A percentile compares a stretch with the other conserved stretches of the same genome.
Conservation (phyloP, 2,797 vertebrate genomes). For the Chrosomus eos region DNA sequence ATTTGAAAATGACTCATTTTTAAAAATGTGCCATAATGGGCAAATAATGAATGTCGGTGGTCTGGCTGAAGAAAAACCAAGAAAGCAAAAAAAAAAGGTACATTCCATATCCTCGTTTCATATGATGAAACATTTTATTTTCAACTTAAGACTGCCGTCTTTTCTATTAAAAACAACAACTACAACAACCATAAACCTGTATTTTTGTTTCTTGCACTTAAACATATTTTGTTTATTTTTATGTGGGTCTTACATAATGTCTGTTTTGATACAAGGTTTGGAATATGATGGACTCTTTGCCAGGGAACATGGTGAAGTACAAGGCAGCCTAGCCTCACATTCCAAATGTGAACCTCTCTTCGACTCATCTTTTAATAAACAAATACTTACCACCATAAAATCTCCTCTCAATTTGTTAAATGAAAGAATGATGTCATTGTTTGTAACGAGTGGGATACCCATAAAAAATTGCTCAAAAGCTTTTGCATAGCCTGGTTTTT, state of each 20-base stretch:
- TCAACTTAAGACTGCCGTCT: constrained; percentile 83
- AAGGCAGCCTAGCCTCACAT: constrained; percentile 83
- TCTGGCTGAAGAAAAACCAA: constrained; percentile 68
- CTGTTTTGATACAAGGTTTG: constrained; percentile 81
- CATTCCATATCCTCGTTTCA: constrained; percentile 86
- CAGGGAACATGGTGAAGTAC: constrained; percentile 75
- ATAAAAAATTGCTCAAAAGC: constrained; percentile 44
- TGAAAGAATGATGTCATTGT: constrained; percentile 67
- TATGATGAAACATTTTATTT: constrained; percentile 84
- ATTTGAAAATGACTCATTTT: constrained; percentile 62
- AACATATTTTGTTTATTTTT: constrained; percentile 86
- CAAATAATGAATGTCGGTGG: constrained; percentile 75
- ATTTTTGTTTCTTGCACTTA: constrained; percentile 88
- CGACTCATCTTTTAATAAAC: constrained; percentile 88
- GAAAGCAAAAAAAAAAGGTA: constrained; percentile 76
- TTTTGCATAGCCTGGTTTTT: neutral
- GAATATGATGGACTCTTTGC: constrained; percentile 82
- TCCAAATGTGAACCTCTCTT: constrained; percentile 83
- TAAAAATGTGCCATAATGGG: constrained; percentile 67
- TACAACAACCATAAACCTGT: constrained; percentile 79
- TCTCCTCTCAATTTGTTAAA: constrained; percentile 82
- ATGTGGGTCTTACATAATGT: constrained; percentile 85
- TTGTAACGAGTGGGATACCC: constrained; percentile 41
- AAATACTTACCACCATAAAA: constrained; percentile 83
- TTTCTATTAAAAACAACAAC: constrained; percentile 68